These are phyloP conservation scores for Bedellia somnulentella DNA, from an alignment of 2,888 invertebrate species.

Conservation along the genomic window DNA sequence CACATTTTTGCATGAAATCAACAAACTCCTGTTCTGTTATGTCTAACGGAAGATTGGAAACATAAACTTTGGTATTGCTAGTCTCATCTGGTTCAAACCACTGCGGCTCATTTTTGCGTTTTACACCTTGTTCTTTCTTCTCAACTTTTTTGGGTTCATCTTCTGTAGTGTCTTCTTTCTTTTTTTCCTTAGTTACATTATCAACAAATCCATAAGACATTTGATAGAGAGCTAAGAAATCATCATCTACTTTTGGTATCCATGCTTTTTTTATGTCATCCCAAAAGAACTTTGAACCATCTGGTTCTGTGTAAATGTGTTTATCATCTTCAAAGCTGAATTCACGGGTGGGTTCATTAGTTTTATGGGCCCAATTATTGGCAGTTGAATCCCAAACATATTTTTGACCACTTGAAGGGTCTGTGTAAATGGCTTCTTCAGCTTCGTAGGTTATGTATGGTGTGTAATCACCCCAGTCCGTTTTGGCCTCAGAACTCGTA, in stretches of 20 bases:
- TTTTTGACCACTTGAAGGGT: constrained; percentile 68
- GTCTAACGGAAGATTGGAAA: constrained; percentile 86
- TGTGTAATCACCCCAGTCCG: constrained; percentile 44
- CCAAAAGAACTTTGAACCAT: constrained; percentile 92
- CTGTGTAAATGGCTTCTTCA: constrained; percentile 72
- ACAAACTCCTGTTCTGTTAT: constrained; percentile 88
- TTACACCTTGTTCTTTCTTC: constrained; percentile 46
- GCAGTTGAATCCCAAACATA: constrained; percentile 65
- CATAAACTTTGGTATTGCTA: constrained; percentile 92
- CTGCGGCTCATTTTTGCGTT: constrained; percentile 62
- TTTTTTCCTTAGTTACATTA: constrained; percentile 38
- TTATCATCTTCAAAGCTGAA: constrained; percentile 78
- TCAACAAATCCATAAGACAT: constrained; percentile 89
- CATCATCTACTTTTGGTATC: constrained; percentile 96
- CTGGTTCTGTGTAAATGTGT: constrained; percentile 79
- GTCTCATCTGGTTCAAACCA: constrained; percentile 94
- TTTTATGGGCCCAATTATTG: constrained; percentile 50
- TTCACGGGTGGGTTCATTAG: constrained; percentile 28
- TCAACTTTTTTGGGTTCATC: constrained; percentile 32
- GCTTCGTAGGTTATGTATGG: constrained; percentile 71
- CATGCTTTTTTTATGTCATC: constrained; percentile 89
- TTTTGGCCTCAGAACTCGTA: constrained; percentile 6
- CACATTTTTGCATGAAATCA: constrained; percentile 94
- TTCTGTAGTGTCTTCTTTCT: constrained; percentile 25
- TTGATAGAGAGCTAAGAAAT: constrained; percentile 95